Evolutionary conservation across 2,113 vertebrate species (phyloP).

Genomic region (Heliornis fulica): DNA sequence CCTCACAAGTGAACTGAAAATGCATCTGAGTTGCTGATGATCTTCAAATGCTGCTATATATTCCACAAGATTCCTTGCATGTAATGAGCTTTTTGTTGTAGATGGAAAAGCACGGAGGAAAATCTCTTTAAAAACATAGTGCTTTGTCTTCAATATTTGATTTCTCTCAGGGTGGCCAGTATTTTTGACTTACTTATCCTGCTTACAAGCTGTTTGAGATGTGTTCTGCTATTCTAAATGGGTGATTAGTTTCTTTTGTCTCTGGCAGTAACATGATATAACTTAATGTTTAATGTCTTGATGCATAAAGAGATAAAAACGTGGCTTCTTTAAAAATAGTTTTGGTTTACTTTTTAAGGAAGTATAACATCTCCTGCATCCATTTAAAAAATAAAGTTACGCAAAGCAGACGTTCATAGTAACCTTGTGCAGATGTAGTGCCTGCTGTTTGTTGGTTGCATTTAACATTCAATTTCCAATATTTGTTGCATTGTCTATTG

Average conservation of each 20-base stretch:
- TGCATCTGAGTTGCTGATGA: constrained; percentile 55
- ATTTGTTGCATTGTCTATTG: constrained; percentile 19
- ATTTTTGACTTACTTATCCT: constrained; percentile 72
- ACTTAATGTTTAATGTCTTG: constrained; percentile 68
- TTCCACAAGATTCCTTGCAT: constrained; percentile 69
- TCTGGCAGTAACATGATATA: constrained; percentile 63
- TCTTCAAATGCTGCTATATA: constrained; percentile 75
- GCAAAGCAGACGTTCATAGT: constrained; percentile 45
- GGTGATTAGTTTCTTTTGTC: constrained; percentile 67
- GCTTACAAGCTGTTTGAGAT: constrained; percentile 69
- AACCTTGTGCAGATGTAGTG: constrained; percentile 39
- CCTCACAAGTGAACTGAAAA: constrained; percentile 60
- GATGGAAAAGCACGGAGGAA: constrained; percentile 69
- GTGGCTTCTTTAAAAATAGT: constrained; percentile 65
- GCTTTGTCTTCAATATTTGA: constrained; percentile 68
- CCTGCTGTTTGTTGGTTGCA: constrained; percentile 46
- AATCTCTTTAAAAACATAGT: constrained; percentile 51
- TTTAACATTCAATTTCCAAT: background rate
- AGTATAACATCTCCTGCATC: constrained; percentile 53
- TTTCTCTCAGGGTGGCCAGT: constrained; percentile 80
- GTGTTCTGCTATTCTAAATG: constrained; percentile 66
- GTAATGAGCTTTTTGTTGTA: constrained; percentile 68
- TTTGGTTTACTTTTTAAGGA: constrained; percentile 48
- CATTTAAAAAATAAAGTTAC: background rate
- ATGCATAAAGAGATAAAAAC: constrained; percentile 55